phyloP scores from a whole-genome alignment of 2,888 invertebrate genomes.

The Incurvaria masculella region DNA sequence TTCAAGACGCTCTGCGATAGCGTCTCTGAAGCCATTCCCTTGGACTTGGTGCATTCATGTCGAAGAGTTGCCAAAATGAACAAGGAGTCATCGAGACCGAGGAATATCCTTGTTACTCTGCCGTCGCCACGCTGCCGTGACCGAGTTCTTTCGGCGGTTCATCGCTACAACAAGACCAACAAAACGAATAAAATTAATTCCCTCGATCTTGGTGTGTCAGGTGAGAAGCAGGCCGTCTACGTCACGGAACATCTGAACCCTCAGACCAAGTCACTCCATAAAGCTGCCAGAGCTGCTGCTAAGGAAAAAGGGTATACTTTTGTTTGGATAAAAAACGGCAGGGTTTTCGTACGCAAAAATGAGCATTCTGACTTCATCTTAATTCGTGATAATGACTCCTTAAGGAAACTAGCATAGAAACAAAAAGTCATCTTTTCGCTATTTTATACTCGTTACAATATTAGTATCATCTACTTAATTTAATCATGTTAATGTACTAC shows the following conservation, averaged over 20 bases:
- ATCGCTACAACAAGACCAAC: slow-evolving; percentile 12
- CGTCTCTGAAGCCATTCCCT: no score
- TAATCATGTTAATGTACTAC: slow-evolving; percentile 2
- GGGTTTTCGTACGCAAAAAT: slow-evolving; percentile 1
- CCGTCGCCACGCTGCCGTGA: slow-evolving; percentile 10
- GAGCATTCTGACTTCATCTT: background rate
- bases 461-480: background rate
- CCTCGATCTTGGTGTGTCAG: slow-evolving; percentile 5
- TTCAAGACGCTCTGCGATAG: no score
- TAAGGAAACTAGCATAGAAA: background rate
- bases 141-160: slow-evolving; percentile 10
- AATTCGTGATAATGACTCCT: background rate
- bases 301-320: background rate
- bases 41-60: no score
- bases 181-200: slow-evolving; percentile 5
- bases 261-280: slow-evolving; percentile 11
- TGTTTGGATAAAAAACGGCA: slow-evolving; percentile 1
- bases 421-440: background rate
- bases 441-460: background rate
- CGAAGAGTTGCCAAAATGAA: no score
- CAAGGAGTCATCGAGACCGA: background rate
- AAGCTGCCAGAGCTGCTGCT: slow-evolving; percentile 1
- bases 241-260: slow-evolving; percentile 12
- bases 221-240: slow-evolving; percentile 8
- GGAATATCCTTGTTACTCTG: background rate